A percentile compares a stretch with the other conserved stretches of the same genome.
Conservation (phyloP, 1,140 invertebrate genomes). For the Wasmannia auropunctata region DNA sequence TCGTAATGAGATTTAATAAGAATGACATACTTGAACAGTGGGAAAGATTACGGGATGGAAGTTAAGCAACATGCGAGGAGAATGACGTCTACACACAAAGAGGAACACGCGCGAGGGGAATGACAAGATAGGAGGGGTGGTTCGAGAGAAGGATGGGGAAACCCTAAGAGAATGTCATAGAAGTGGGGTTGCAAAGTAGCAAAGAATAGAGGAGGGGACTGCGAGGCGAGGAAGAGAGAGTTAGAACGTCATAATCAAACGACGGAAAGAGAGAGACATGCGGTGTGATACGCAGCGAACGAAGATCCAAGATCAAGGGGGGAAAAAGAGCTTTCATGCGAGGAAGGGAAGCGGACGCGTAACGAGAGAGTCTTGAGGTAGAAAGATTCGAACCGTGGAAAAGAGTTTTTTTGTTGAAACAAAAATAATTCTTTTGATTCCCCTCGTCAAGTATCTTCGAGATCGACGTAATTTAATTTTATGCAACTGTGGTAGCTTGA, state of each 20-base stretch:
- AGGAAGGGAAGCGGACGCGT: neutral
- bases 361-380: conserved; percentile 5
- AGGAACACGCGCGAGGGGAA: neutral
- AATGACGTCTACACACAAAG: conserved; percentile 9
- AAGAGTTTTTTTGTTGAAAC: neutral
- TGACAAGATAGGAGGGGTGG: conserved; percentile 12
- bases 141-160: neutral
- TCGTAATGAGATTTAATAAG: neutral
- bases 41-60: conserved; percentile 10
- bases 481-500: neutral
- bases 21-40: neutral
- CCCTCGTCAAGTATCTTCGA: neutral
- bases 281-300: conserved; percentile 9
- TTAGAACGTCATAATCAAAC: neutral
- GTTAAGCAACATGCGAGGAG: conserved; percentile 6
- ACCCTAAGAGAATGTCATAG: neutral
- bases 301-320: conserved; percentile 1
- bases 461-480: conserved; percentile 12
- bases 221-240: conserved; percentile 21
- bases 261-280: neutral
- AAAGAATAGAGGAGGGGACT: neutral
- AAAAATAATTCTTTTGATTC: conserved; percentile 35
- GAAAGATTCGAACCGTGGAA: conserved; percentile 2
- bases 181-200: conserved; percentile 36
- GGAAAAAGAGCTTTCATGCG: neutral